Evolutionary conservation across 2,888 invertebrate genomes (phyloP).

Genomic region (Eumacrocentrus americanus): DNA sequence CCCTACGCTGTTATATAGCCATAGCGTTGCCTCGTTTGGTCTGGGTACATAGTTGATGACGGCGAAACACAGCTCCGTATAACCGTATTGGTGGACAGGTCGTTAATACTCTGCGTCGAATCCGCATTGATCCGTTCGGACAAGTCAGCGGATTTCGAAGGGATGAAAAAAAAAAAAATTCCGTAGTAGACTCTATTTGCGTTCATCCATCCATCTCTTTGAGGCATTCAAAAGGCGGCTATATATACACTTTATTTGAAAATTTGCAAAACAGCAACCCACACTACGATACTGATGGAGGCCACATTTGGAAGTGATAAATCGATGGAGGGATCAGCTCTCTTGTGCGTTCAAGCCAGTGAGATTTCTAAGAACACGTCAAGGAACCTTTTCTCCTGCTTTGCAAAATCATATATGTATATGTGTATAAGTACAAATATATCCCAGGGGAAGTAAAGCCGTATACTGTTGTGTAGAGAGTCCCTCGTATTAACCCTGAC

Average conservation of each 20-base stretch:
- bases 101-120: constrained; percentile 19
- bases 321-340: constrained; percentile 4
- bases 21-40: no score
- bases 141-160: constrained; percentile 18
- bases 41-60: no score
- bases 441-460: neutral
- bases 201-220: constrained; percentile 10
- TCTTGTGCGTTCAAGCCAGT: constrained; percentile 12
- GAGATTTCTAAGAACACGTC: constrained; percentile 6
- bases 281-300: neutral
- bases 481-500: constrained; percentile 9
- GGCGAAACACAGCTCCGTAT: constrained; percentile 7
- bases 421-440: neutral
- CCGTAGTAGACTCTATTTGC: constrained; percentile 6
- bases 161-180: neutral
- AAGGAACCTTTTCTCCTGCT: neutral
- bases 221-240: neutral
- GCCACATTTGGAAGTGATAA: constrained; percentile 15
- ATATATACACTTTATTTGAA: neutral
- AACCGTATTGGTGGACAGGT: constrained; percentile 14
- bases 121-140: constrained; percentile 17
- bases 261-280: constrained; percentile 6
- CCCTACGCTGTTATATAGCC: no score
- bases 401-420: neutral
- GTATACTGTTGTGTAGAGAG: neutral